These are phyloP conservation scores for Caenorhabditis drosophilae DNA, from an alignment of 2,888 invertebrate species.

Conservation along the genomic window DNA sequence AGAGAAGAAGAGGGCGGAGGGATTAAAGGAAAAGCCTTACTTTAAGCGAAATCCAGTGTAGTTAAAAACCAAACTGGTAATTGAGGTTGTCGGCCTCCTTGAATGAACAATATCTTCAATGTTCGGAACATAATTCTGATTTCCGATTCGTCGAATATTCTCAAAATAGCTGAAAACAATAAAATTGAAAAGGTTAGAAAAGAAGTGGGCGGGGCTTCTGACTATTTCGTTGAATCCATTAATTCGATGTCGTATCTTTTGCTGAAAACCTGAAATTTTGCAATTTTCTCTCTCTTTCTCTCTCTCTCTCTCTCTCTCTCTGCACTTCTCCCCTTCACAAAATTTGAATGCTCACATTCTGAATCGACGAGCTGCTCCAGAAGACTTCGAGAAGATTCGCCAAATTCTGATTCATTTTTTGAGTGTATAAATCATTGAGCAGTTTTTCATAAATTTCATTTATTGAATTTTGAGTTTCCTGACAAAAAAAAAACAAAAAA, in stretches of 20 bases:
- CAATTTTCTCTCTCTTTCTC: too few relatives aligned
- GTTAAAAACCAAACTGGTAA: conserved; percentile 28
- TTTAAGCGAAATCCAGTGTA: conserved; percentile 30
- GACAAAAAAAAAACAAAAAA: neutral
- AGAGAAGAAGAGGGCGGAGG: too few relatives aligned
- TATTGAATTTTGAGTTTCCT: conserved; percentile 3
- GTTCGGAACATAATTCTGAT: conserved; percentile 31
- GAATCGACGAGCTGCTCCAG: conserved; percentile 32
- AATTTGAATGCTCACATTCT: too few relatives aligned
- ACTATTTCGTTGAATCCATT: conserved; percentile 43
- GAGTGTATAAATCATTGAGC: conserved; percentile 7
- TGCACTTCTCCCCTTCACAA: too few relatives aligned
- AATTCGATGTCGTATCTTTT: conserved; percentile 28
- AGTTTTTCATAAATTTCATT: conserved; percentile 4
- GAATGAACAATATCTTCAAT: conserved; percentile 43
- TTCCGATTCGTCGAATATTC: conserved; percentile 28
- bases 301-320: too few relatives aligned
- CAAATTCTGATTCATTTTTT: conserved; percentile 6
- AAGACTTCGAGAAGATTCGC: conserved; percentile 18
- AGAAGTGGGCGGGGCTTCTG: neutral
- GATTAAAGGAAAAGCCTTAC: too few relatives aligned
- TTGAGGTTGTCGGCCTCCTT: conserved; percentile 27
- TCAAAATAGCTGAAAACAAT: conserved; percentile 39
- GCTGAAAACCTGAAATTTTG: conserved; percentile 21
- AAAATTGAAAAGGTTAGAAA: neutral